These are phyloP conservation scores for Wiebesia pumilae DNA, from an alignment of 1,140 invertebrate genomes.

Conservation along the genomic window DNA sequence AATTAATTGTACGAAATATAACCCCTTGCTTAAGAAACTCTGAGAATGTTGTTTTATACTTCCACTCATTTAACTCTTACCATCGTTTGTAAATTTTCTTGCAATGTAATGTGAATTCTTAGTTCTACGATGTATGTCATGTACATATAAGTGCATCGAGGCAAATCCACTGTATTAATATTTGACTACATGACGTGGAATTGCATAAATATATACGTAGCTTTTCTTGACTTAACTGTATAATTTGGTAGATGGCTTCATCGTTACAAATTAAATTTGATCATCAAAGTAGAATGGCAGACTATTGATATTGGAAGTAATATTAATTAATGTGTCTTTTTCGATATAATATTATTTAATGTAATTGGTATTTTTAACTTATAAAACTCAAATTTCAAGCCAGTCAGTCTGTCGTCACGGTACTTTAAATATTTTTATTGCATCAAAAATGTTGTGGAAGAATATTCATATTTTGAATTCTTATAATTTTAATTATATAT, in stretches of 20 bases:
- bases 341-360: no score
- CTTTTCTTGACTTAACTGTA: not conserved
- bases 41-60: not conserved
- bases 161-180: not conserved
- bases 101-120: not conserved
- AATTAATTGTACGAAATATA: not conserved
- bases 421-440: no score
- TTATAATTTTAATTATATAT: no score
- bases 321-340: no score
- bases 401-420: no score
- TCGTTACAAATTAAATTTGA: not conserved
- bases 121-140: not conserved
- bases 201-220: not conserved
- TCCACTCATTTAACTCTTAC: not conserved
- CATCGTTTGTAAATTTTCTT: not conserved
- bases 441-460: no score
- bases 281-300: no score
- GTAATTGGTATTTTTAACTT: no score
- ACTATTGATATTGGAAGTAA: no score
- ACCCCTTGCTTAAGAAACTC: not conserved
- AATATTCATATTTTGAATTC: no score
- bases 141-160: not conserved
- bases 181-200: not conserved
- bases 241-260: not conserved
- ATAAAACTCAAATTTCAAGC: no score